Conservation (phyloP, 2,888 invertebrate genomes). For the Syritta pipiens region DNA sequence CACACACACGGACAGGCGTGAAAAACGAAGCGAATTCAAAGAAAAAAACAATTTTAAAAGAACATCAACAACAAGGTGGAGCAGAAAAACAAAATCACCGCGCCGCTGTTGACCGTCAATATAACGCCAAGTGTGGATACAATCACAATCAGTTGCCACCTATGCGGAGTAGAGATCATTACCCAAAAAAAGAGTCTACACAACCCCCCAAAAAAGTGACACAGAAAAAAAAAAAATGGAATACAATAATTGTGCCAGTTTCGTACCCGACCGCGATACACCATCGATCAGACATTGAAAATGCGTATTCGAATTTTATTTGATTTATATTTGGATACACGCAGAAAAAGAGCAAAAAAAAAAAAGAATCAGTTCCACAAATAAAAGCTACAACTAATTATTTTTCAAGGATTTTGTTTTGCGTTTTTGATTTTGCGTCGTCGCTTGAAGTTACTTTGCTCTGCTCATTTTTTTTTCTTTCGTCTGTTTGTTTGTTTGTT, state of each 20-base stretch:
- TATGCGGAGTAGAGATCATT: slow-evolving; percentile 2
- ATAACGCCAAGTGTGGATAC: slow-evolving; percentile 6
- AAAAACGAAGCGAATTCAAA: neutral
- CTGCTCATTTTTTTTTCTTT: neutral
- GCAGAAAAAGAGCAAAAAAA: neutral
- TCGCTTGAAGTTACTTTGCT: slow-evolving; percentile 2
- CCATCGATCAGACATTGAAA: slow-evolving; percentile 20
- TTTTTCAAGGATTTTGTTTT: slow-evolving; percentile 43
- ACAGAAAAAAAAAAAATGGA: too few species aligned
- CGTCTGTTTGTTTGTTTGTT: neutral
- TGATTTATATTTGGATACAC: slow-evolving; percentile 21
- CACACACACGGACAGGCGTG: neutral
- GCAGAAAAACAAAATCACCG: neutral
- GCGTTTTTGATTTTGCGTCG: slow-evolving; percentile 14
- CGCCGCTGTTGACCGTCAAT: too few species aligned
- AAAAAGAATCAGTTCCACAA: slow-evolving; percentile 11
- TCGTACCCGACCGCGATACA: neutral
- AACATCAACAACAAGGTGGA: neutral
- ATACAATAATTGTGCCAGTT: too few species aligned
- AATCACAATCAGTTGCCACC: slow-evolving; percentile 1
- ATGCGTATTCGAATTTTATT: slow-evolving; percentile 21
- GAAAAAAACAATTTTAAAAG: neutral
- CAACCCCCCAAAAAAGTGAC: slow-evolving; percentile 3
- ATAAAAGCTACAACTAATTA: slow-evolving; percentile 31
- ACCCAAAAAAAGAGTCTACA: neutral